These are phyloP conservation scores for Drosophila quinaria DNA, from an alignment of 2,888 invertebrate genomes.

Conservation along the genomic window DNA sequence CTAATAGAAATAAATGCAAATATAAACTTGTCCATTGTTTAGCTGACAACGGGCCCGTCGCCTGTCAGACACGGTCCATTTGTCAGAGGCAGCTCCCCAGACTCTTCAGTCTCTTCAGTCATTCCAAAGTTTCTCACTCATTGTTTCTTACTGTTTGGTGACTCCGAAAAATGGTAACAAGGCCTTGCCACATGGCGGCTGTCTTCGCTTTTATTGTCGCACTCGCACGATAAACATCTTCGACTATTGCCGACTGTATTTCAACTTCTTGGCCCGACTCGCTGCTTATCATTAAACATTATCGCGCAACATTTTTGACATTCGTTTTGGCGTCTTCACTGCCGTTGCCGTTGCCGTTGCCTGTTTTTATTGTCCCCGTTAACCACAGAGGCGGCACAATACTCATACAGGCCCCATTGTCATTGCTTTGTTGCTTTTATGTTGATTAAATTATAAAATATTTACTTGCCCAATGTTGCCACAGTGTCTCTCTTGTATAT, in stretches of 20 bases:
- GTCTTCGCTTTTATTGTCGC: conserved; percentile 81
- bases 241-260: conserved; percentile 80
- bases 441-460: conserved; percentile 82
- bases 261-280: conserved; percentile 56
- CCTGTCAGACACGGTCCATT: conserved; percentile 78
- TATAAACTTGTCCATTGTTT: conserved; percentile 82
- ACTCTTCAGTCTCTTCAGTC: not conserved
- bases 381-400: conserved; percentile 67
- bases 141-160: not conserved
- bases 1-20: conserved; percentile 82
- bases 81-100: conserved; percentile 57
- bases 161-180: conserved; percentile 1
- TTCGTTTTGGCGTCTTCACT: conserved; percentile 53
- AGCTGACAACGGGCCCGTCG: conserved; percentile 65
- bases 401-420: conserved; percentile 43
- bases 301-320: conserved; percentile 76
- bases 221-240: conserved; percentile 82
- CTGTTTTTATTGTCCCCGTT: conserved; percentile 72
- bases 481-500: conserved; percentile 42
- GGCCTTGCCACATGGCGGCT: conserved; percentile 53
- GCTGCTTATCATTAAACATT: conserved; percentile 78
- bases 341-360: conserved; percentile 10
- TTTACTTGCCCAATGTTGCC: conserved; percentile 64
- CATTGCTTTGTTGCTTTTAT: conserved; percentile 78
- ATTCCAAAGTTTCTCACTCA: not conserved